A percentile compares a stretch with the other conserved stretches of the same genome.
phyloP scores from a whole-genome alignment of 2,888 invertebrate species.

The Plutella xylostella region DNA sequence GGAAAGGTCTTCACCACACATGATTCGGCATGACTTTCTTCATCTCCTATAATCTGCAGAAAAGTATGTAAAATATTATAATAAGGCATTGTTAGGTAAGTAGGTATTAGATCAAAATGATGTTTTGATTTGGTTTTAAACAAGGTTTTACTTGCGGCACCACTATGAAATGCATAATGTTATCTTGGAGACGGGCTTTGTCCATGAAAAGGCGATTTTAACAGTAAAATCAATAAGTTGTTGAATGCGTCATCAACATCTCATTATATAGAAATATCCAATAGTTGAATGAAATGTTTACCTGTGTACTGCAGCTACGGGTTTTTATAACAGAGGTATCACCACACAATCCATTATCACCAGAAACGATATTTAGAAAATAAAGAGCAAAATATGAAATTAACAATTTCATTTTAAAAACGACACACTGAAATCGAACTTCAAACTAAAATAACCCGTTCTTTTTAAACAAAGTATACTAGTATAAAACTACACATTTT shows the following conservation, averaged over 20 bases:
- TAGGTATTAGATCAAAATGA: too few relatives aligned
- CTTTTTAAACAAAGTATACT: too few relatives aligned
- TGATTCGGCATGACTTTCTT: conserved; percentile 32
- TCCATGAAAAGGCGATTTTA: too few relatives aligned
- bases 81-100: too few relatives aligned
- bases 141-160: too few relatives aligned
- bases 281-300: conserved; percentile 19
- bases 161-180: too few relatives aligned
- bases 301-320: conserved; percentile 51
- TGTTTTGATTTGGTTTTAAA: too few relatives aligned
- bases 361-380: conserved; percentile 33
- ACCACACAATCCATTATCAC: conserved; percentile 32
- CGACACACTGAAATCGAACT: not conserved
- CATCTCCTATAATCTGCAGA: too few relatives aligned
- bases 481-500: too few relatives aligned
- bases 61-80: too few relatives aligned
- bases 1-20: conserved; percentile 47
- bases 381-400: conserved; percentile 32
- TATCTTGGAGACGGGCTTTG: too few relatives aligned
- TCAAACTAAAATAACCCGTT: too few relatives aligned
- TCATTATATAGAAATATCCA: not conserved
- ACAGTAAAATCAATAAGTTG: not conserved
- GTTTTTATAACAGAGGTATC: conserved; percentile 31
- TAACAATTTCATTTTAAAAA: conserved; percentile 14
- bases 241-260: not conserved